Base-by-base conservation (phyloP, 2,888 invertebrate genomes). In the Gortyna flavago region DNA sequence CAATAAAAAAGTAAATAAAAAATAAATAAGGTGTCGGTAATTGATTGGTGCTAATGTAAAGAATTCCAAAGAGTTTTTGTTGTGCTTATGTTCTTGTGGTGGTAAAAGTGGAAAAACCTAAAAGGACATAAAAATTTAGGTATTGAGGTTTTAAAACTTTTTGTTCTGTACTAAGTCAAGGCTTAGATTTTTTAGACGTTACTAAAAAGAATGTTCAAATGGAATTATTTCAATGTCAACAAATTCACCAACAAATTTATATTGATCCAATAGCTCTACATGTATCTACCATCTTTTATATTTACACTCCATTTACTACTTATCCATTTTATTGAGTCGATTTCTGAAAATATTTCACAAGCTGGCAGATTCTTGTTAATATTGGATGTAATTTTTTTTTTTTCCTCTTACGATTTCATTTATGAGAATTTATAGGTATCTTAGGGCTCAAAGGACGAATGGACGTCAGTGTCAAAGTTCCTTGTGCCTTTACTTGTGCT, bases 1-100 rank as follows among this genome's bases (percentile, higher is more conserved):
- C 75, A 85, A 89, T 80, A 51, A 67, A 25, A 51, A 64, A 41
- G 51, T 48, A 2, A 16, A 54, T 11, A 85, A 83, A 85, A 85
- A 87, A 74, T 62, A 67, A 75, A 59, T 72, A 67, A 61, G 29
- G 29, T 72, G 64, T 25, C 67, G 62, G 57, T 69, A 80, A 77
- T 66, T 67, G 68, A 57, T 80, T 84, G 62, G 59, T 54, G 44
- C 59, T 1, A 73, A 66, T 74, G 61, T 67, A 61, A 13, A 44
- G 61, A 70, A 67, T 66, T 64, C 57, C 2, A 29, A 32, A 59
- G 16, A 51, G 41, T 81, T 85, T 83, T 81, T 85, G 25, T 59
- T 5, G 11, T 38, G 13, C 0, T 7, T 35, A 29, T 44, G 65
- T 64, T 82, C 83, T 85, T 85, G 84, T 48, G 9, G 25, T 13